These are phyloP conservation scores for Listrodromus nycthemerus DNA, from an alignment of 2,888 invertebrate species.

Conservation along the genomic window DNA sequence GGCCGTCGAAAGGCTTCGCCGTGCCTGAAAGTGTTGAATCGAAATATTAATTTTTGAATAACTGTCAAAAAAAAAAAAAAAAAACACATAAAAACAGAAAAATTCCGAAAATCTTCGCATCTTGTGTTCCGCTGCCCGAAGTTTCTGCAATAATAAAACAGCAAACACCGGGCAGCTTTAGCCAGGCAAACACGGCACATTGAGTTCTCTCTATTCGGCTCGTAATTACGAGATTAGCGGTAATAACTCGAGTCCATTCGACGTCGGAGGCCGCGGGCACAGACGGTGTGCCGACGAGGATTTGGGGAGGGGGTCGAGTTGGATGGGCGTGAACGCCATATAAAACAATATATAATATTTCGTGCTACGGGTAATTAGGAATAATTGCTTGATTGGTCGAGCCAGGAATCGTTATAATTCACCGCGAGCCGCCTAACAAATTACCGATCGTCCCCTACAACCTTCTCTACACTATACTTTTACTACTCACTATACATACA, in stretches of 20 bases:
- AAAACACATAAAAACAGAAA: too few species aligned
- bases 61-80: too few species aligned
- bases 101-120: too few species aligned
- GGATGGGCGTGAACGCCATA: conserved; percentile 66
- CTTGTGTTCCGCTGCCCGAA: neutral
- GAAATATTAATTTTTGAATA: too few species aligned
- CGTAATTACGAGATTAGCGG: conserved; percentile 77
- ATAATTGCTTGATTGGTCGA: conserved; percentile 78
- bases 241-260: conserved; percentile 72
- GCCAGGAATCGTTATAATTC: conserved; percentile 78
- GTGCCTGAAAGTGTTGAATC: too few species aligned
- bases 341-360: conserved; percentile 75
- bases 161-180: conserved; percentile 6
- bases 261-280: conserved; percentile 65
- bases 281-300: conserved; percentile 46
- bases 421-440: conserved; percentile 76
- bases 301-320: conserved; percentile 32
- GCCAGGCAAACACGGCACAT: conserved; percentile 22
- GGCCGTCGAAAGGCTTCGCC: too few species aligned
- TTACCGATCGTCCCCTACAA: conserved; percentile 67
- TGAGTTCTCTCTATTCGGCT: conserved; percentile 70
- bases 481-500: conserved; percentile 26
- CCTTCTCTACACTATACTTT: conserved; percentile 32
- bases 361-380: conserved; percentile 78
- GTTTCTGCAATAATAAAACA: neutral